Base-by-base conservation (phyloP, 1,140 invertebrate species). In the Meteorus sp. region DNA sequence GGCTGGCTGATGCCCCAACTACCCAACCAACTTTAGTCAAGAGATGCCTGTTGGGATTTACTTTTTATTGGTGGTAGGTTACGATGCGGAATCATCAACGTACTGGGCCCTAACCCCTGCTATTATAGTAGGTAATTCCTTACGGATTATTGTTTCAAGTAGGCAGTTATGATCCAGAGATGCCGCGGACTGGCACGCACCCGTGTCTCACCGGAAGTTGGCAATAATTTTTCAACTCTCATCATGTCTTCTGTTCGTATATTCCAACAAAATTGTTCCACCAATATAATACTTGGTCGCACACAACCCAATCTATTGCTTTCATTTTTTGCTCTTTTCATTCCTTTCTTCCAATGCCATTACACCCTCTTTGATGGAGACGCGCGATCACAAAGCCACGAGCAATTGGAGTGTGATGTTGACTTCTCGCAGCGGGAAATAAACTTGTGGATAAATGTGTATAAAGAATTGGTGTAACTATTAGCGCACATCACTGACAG, bases 401-500 rank as follows among this genome's bases (percentile, higher is more conserved):
- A n/a, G n/a, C n/a, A n/a, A n/a, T n/a, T n/a, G n/a, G 6, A 7
- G 15, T 27, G 23, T 29, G 23, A 1, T 15, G 43, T 48, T 11
- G 35, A 3, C 8, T n/a, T 7, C 15, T 56, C 31, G 22, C n/a
- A 23, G 11, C 31, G 31, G 6, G 5, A 35, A 13, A n/a, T 20
- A 50, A 41, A 41, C 1, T 13, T 43, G 35, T 22, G 22, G 17
- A 20, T 13, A 44, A 23, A 52, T n/a, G 47, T 60, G 67, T 59
- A 62, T 65, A 64, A 63, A 64, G 67, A 66, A 68, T 65, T 63
- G 61, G 61, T 65, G 60, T 65, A 65, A 69, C 71, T 74, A 78
- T 78, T 77, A 78, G 72, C 67, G 70, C 76, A 75, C 76, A 79
- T 79, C 75, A 76, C 68, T 74, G 70, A 76, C 76, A 78, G 73